Conservation (phyloP, 2,113 vertebrate genomes). For the Saguinus imperator region DNA sequence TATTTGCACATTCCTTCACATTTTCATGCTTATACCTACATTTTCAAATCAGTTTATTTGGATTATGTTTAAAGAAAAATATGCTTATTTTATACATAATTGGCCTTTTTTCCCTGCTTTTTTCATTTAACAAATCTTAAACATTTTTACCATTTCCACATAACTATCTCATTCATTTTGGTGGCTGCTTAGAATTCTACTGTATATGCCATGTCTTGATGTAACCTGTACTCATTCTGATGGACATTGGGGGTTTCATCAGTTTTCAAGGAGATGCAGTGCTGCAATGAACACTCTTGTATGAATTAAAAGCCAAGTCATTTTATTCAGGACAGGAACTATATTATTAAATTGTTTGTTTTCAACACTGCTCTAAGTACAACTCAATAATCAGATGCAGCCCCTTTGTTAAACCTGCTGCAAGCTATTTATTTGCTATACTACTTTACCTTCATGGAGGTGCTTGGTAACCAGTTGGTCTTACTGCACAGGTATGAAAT, state of each 20-base stretch:
- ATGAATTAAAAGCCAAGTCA: not conserved
- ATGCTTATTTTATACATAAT: not conserved
- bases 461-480: not conserved
- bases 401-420: not conserved
- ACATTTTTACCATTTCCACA: not conserved
- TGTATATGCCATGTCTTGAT: not conserved
- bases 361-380: not conserved
- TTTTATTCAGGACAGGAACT: not conserved
- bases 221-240: not conserved
- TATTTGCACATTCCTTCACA: not conserved
- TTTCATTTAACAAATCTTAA: not conserved
- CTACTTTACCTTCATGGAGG: not conserved
- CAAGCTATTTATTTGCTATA: not conserved
- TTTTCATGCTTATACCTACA: not conserved
- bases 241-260: not conserved
- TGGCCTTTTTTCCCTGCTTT: not conserved
- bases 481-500: not conserved
- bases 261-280: not conserved
- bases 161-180: not conserved
- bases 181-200: not conserved
- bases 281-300: not conserved
- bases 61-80: not conserved
- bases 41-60: conserved; percentile 20
- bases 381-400: not conserved
- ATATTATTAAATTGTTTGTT: not conserved